A percentile compares a stretch with the other conserved stretches of the same genome.
Evolutionary conservation across 2,113 vertebrate species (phyloP).

Genomic region (Coregonus clupeaformis): DNA sequence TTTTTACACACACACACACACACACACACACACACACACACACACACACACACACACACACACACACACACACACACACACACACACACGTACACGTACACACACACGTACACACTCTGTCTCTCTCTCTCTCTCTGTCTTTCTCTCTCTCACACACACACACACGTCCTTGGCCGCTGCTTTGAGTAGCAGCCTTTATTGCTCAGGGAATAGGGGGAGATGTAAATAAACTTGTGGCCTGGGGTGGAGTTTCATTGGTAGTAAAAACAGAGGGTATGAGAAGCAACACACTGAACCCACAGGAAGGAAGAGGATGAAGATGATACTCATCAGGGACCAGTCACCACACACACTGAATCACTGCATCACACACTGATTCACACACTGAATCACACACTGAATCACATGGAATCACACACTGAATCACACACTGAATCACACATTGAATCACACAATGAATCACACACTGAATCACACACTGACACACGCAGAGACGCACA

Average conservation of each 20-base stretch:
- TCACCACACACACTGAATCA: conserved; percentile 15
- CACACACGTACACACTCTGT: conserved; percentile 21
- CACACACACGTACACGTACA: background rate
- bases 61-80: background rate
- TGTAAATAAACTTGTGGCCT: conserved; percentile 73
- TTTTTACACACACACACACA: background rate
- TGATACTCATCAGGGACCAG: conserved; percentile 25
- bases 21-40: conserved; percentile 33
- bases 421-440: background rate
- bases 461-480: background rate
- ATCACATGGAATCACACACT: conserved; percentile 1
- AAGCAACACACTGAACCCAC: conserved; percentile 13
- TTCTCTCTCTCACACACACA: conserved; percentile 9
- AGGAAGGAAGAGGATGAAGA: conserved; percentile 10
- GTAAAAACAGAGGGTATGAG: conserved; percentile 33
- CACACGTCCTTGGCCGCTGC: conserved; percentile 49
- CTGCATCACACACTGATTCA: background rate
- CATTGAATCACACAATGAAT: background rate
- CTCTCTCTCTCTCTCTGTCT: too few relatives aligned
- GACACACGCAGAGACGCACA: background rate
- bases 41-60: conserved; percentile 8
- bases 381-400: background rate
- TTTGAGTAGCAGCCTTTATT: conserved; percentile 58
- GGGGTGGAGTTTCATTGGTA: conserved; percentile 62
- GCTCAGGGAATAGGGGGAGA: conserved; percentile 60